Percentiles rank a stretch among this genome's conserved stretches.
Evolutionary conservation across 53 echinoderm and acorn worm genomes (phyloP).

Genomic region (Hippasteria phrygiana): DNA sequence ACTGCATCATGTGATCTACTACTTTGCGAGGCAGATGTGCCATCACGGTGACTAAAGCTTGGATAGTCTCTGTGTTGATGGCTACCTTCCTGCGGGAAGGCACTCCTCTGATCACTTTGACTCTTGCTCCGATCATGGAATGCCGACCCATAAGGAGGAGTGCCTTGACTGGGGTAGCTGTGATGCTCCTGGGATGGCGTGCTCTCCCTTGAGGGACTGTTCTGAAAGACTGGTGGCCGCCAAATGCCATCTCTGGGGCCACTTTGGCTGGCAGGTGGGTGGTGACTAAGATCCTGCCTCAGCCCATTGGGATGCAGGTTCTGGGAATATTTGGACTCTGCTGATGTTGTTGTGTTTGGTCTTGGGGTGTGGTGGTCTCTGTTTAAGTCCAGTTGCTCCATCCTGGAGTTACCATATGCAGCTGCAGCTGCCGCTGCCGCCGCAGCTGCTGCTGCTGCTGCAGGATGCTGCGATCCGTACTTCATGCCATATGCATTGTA

Average conservation of each 20-base stretch:
- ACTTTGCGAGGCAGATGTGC: conserved; percentile 2
- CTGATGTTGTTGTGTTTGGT: conserved; percentile 32
- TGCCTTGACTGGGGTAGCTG: conserved; percentile 49
- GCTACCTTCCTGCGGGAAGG: conserved; percentile 18
- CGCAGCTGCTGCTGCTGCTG: conserved; percentile 41
- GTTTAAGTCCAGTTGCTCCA: conserved; percentile 55
- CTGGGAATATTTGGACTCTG: conserved; percentile 66
- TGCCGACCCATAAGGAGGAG: conserved; percentile 47
- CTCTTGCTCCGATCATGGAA: conserved; percentile 48
- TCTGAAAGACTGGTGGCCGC: conserved; percentile 94
- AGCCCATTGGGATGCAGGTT: conserved; percentile 70
- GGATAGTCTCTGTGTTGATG: conserved; percentile 60
- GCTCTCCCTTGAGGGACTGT: conserved; percentile 75
- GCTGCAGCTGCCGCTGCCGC: conserved; percentile 38
- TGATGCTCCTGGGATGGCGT: conserved; percentile 64
- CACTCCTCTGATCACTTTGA: conserved; percentile 29
- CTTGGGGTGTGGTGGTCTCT: conserved; percentile 63
- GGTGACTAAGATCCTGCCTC: conserved; percentile 73
- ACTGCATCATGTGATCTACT: conserved; percentile 1
- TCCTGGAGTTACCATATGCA: conserved; percentile 27
- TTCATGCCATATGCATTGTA: conserved; percentile 58
- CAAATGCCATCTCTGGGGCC: conserved; percentile 81
- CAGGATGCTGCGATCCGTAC: conserved; percentile 52
- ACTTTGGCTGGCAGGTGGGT: conserved; percentile 56
- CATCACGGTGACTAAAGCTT: conserved; percentile 39